phyloP scores from a whole-genome alignment of 1,140 invertebrate species.

The Bombus difficillimus region DNA sequence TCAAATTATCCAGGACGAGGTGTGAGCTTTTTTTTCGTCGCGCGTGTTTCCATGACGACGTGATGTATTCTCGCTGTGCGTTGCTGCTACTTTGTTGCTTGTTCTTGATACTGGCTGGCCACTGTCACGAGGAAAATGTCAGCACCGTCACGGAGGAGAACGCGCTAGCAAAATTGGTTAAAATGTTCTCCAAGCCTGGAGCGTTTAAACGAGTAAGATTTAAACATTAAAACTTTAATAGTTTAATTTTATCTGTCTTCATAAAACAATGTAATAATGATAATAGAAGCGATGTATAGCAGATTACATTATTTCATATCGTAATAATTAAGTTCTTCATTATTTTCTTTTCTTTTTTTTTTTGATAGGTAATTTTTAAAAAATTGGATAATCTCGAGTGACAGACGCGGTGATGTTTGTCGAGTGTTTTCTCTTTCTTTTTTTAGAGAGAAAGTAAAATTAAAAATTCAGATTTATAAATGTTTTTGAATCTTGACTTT shows the following conservation, averaged over 20 bases:
- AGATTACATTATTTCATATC: no score
- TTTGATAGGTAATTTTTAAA: background rate
- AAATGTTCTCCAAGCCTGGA: slow-evolving; percentile 80
- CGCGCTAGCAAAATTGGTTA: slow-evolving; percentile 79
- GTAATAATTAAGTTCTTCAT: background rate
- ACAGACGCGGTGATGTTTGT: background rate
- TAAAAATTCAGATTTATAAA: background rate
- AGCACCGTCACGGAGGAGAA: slow-evolving; percentile 68
- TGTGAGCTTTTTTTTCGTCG: slow-evolving; percentile 31
- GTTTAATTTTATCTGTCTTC: no score
- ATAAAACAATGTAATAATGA: no score
- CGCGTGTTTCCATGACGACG: slow-evolving; percentile 2
- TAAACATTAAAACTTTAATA: background rate
- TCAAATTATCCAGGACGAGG: slow-evolving; percentile 66
- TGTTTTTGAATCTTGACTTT: background rate
- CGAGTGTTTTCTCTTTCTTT: no score
- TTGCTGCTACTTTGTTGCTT: slow-evolving; percentile 61
- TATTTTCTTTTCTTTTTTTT: background rate
- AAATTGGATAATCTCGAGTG: background rate
- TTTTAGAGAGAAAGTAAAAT: background rate
- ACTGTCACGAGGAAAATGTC: slow-evolving; percentile 48
- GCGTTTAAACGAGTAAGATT: slow-evolving; percentile 78
- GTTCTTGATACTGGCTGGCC: slow-evolving; percentile 32
- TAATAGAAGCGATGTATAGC: no score
- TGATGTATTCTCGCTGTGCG: slow-evolving; percentile 24